Conservation (phyloP, 2,113 vertebrate species). For the Lota lota region DNA sequence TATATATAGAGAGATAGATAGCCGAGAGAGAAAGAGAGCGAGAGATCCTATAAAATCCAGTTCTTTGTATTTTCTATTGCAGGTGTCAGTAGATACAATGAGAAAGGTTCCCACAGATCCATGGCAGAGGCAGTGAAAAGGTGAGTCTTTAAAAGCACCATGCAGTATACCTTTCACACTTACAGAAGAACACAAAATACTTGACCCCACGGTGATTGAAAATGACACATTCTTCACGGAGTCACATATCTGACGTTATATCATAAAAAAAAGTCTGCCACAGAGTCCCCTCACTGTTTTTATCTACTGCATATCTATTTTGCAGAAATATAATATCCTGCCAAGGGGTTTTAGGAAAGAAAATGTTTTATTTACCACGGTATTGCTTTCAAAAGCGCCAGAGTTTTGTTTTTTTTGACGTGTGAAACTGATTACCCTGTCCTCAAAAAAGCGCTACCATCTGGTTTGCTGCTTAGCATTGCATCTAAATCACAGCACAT, state of each 20-base stretch:
- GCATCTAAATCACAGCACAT: conserved; percentile 11
- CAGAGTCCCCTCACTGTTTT: conserved; percentile 14
- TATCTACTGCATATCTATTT: conserved; percentile 39
- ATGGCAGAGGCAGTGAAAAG: background rate
- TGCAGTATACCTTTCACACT: background rate
- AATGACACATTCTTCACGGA: background rate
- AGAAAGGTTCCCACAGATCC: background rate
- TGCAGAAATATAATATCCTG: conserved; percentile 24
- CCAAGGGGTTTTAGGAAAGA: conserved; percentile 20
- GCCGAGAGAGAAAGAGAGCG: too few relatives aligned
- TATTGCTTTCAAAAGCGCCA: conserved; percentile 15
- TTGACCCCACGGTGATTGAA: background rate
- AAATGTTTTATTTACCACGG: conserved; percentile 21
- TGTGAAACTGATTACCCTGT: conserved; percentile 39
- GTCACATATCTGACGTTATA: conserved; percentile 8
- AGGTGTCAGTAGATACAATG: too few relatives aligned
- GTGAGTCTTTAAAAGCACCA: background rate
- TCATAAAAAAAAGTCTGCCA: conserved; percentile 13
- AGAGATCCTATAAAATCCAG: too few relatives aligned
- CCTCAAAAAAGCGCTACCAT: conserved; percentile 26
- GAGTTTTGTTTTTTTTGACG: conserved; percentile 12
- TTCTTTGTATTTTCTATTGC: too few relatives aligned
- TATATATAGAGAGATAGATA: too few relatives aligned
- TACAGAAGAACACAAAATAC: conserved; percentile 6
- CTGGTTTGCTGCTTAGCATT: conserved; percentile 23